Base-by-base conservation (phyloP, 2,113 vertebrate genomes). In the Scartelaos histophorus region DNA sequence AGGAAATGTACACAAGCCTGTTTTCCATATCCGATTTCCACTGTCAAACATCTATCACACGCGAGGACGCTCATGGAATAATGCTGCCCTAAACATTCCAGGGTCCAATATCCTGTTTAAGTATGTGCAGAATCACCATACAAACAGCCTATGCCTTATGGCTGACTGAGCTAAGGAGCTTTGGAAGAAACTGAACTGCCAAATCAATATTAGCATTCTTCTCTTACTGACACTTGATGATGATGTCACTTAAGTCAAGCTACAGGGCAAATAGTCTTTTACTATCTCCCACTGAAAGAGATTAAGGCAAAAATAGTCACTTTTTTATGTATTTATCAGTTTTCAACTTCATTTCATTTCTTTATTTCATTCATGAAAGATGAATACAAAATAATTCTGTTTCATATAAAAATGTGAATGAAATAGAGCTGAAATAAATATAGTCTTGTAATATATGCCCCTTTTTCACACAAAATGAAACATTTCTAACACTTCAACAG, bases 181-280 rank as follows among this genome's bases (percentile, higher is more conserved):
- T 87, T 90, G 70, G 75, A 75, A 81, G 65, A 49, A 56, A 75
- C 79, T 70, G 67, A 88, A 82, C 80, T 75, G 78, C 82, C 85
- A 89, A 85, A 90, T 90, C 81, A 89, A 84, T 88, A 83, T 88
- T 87, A 89, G 83, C 87, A 89, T 90, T 89, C 84, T 82, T 83
- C 71, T 82, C 83, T 85, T 85, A 86, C 74, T 82, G 74, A 77
- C 76, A 75, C 1, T 67, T 54, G 84, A 64, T 78, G 80, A 91
- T 88, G 86, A 91, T 88, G 86, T 90, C 84, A 91, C 71, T 72
- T 54, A 54, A 72, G 78, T 73, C 70, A 76, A 69, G 15, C 19
- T 69, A 51, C 45, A 51, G 51, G 17, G 49, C 7, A 57, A 81
- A 71, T 54, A n/a, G 51, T 54, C 19, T n/a, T 54, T 54, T 21